Evolutionary conservation across 2,888 invertebrate genomes (phyloP).

Genomic region (Hydroisotoma schaefferi): DNA sequence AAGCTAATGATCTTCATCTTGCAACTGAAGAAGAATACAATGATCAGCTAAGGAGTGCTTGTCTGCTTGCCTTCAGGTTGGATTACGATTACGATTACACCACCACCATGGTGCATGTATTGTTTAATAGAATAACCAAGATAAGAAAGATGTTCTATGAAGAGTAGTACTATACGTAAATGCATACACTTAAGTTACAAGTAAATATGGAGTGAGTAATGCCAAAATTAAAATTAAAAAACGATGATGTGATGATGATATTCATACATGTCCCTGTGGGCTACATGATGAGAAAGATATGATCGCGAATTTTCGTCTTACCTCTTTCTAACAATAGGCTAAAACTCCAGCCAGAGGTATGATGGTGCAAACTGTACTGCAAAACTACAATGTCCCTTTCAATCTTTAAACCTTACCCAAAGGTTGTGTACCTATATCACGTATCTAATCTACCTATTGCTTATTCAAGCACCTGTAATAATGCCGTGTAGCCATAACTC

Average conservation of each 20-base stretch:
- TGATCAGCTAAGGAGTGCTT: no score
- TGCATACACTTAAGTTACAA: background rate
- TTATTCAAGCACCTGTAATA: no score
- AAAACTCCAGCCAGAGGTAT: conserved; percentile 7
- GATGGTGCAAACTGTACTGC: conserved; percentile 1
- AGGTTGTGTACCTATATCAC: background rate
- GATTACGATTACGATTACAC: no score
- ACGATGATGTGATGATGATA: background rate
- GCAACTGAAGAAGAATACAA: no score
- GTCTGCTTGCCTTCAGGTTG: no score
- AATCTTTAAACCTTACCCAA: background rate
- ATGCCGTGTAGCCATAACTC: no score
- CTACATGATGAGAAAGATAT: background rate
- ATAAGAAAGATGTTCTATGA: background rate
- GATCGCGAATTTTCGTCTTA: conserved; percentile 2
- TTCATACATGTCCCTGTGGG: background rate
- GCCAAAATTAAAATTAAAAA: background rate
- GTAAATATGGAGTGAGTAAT: background rate
- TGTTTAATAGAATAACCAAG: background rate
- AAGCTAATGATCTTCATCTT: no score
- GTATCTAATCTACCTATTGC: background rate
- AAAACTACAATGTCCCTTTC: background rate
- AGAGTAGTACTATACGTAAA: background rate
- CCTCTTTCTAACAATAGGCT: no score
- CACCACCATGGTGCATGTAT: background rate